phyloP scores from a whole-genome alignment of 1,140 invertebrate species.

The Heterodera carotae region DNA sequence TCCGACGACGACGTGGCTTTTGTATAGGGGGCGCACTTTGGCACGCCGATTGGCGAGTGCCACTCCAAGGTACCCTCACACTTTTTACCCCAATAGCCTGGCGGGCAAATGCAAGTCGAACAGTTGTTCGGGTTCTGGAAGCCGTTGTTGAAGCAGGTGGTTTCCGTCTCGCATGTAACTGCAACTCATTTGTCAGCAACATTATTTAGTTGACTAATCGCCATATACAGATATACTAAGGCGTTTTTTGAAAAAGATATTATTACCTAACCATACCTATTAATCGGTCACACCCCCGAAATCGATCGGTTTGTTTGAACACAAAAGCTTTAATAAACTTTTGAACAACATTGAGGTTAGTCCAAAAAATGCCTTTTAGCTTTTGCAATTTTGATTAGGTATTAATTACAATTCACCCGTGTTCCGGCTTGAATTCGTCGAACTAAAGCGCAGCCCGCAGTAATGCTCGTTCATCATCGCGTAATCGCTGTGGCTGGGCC shows the following conservation, averaged over 20 bases:
- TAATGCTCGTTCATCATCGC: slow-evolving; percentile 31
- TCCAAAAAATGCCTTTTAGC: neutral
- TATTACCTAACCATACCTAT: neutral
- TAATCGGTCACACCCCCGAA: neutral
- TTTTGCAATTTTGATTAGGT: neutral
- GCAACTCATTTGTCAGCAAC: no score
- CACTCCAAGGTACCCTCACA: slow-evolving; percentile 11
- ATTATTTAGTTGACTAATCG: no score
- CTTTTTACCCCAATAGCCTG: slow-evolving; percentile 24
- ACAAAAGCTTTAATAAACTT: neutral
- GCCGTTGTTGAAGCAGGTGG: neutral
- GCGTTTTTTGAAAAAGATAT: neutral
- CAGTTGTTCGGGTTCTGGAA: slow-evolving; percentile 31
- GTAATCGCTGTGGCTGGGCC: slow-evolving; percentile 26
- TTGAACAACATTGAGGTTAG: neutral
- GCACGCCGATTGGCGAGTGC: slow-evolving; percentile 16
- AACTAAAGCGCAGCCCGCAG: neutral
- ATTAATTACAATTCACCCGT: no score
- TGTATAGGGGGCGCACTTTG: no score
- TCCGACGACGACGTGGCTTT: neutral
- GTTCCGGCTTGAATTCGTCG: no score
- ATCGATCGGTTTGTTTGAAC: neutral
- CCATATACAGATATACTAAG: neutral
- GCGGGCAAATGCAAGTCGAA: slow-evolving; percentile 25
- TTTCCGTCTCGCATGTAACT: neutral